Conservation (phyloP, 1,140 invertebrate species). For the Caerostris extrusa region DNA sequence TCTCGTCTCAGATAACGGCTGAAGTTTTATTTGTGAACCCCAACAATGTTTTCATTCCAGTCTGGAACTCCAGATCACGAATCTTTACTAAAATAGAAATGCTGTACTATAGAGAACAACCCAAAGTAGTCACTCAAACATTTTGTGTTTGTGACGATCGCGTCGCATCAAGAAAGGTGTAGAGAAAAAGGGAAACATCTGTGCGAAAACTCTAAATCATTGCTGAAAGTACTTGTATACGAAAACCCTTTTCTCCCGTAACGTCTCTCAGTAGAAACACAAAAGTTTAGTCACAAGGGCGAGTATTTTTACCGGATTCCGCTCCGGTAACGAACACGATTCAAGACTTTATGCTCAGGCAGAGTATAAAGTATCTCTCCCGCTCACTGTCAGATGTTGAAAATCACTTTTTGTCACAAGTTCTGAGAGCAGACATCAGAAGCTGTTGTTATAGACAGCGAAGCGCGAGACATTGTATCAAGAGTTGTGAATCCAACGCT, state of each 20-base stretch:
- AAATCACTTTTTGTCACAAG: slow-evolving; percentile 69
- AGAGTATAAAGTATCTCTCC: slow-evolving; percentile 68
- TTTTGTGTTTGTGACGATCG: slow-evolving; percentile 12
- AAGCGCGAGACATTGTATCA: slow-evolving; percentile 66
- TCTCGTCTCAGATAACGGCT: background rate
- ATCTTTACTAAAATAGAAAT: background rate
- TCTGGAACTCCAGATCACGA: background rate
- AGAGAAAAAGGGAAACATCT: background rate
- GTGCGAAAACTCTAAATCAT: slow-evolving; percentile 51
- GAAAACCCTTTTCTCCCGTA: slow-evolving; percentile 53
- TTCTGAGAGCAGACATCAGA: slow-evolving; percentile 36
- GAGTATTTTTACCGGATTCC: slow-evolving; percentile 27
- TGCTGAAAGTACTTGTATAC: slow-evolving; percentile 42
- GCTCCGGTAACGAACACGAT: slow-evolving; percentile 54
- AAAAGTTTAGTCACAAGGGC: slow-evolving; percentile 51
- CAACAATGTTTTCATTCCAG: background rate
- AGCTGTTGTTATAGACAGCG: slow-evolving; percentile 68
- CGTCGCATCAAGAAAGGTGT: background rate
- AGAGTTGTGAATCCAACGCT: slow-evolving; percentile 64
- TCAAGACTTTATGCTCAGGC: slow-evolving; percentile 69
- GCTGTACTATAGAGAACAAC: background rate
- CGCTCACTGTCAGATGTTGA: slow-evolving; percentile 26
- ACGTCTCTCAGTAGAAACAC: slow-evolving; percentile 44
- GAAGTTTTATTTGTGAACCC: background rate
- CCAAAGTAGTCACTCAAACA: slow-evolving; percentile 30